Percentiles rank a stretch among this genome's conserved stretches.
Conservation (phyloP, 35 echinoderm and acorn worm species). For the Diadema setosum region DNA sequence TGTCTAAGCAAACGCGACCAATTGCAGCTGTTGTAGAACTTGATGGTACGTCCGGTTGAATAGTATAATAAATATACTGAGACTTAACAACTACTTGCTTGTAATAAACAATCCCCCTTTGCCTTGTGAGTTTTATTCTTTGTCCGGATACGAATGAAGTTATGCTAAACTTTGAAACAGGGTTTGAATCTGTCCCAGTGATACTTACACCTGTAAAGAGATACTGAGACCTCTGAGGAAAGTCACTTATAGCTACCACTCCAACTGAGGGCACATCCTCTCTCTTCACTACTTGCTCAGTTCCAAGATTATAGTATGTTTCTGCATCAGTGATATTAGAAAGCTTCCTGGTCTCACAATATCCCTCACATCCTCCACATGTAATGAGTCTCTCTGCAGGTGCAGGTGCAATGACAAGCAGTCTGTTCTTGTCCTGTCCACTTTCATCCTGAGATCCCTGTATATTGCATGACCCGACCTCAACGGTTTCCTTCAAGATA, state of each 20-base stretch:
- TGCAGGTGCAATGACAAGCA: constrained; percentile 24
- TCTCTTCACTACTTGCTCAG: neutral
- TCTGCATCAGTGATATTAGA: neutral
- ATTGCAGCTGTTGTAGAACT: too few species aligned
- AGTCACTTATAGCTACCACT: neutral
- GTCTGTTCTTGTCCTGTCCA: constrained; percentile 6
- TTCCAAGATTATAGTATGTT: neutral
- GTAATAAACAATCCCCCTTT: too few species aligned
- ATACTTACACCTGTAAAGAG: neutral
- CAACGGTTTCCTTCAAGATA: neutral
- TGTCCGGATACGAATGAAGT: too few species aligned
- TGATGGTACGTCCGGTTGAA: too few species aligned
- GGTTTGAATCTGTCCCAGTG: too few species aligned
- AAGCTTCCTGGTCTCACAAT: constrained; percentile 14
- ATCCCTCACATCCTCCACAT: constrained; percentile 34
- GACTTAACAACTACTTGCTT: too few species aligned
- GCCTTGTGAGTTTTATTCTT: too few species aligned
- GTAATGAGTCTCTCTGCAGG: constrained; percentile 29
- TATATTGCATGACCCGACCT: neutral
- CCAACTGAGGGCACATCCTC: neutral
- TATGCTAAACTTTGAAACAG: too few species aligned
- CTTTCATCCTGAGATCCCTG: neutral
- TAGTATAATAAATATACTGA: too few species aligned
- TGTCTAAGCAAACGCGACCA: too few species aligned
- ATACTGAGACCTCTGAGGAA: neutral